Conservation (phyloP, 23 tunicate species). For the Botrylloides violaceus region DNA sequence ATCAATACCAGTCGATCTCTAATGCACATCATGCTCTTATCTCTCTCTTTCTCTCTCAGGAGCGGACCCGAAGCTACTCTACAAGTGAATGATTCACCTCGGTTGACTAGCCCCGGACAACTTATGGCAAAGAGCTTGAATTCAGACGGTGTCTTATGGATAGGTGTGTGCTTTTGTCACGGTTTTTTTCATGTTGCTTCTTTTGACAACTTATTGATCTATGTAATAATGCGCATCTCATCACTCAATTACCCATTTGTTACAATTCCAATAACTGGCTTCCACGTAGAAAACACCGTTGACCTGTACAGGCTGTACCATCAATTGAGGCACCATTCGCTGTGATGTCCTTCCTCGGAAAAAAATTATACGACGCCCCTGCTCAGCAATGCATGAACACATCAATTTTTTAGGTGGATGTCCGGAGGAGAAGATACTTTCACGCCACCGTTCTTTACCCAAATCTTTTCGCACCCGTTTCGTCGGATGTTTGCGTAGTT, state of each 20-base stretch:
- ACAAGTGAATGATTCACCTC: constrained; percentile 33
- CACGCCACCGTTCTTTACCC: constrained; percentile 10
- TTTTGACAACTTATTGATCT: background rate
- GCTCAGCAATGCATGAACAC: background rate
- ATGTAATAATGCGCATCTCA: no score
- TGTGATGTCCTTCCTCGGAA: no score
- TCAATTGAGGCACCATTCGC: no score
- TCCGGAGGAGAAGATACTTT: constrained; percentile 9
- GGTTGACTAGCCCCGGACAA: constrained; percentile 12
- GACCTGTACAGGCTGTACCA: no score
- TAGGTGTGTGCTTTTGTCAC: constrained; percentile 35
- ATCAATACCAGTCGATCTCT: no score
- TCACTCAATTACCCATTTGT: no score
- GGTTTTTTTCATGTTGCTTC: background rate
- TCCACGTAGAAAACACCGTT: no score
- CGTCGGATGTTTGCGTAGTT: constrained; percentile 6
- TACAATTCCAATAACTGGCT: no score
- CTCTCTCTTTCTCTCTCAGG: constrained; percentile 2
- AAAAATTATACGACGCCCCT: no score
- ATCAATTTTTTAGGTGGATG: constrained; percentile 9
- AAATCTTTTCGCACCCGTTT: constrained; percentile 17
- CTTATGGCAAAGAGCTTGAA: constrained; percentile 28
- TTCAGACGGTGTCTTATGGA: constrained; percentile 55
- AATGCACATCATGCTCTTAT: no score
- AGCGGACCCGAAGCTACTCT: constrained; percentile 26